Base-by-base conservation (phyloP, 92 coral and sea anemone species). In the Meandrina meandrites region DNA sequence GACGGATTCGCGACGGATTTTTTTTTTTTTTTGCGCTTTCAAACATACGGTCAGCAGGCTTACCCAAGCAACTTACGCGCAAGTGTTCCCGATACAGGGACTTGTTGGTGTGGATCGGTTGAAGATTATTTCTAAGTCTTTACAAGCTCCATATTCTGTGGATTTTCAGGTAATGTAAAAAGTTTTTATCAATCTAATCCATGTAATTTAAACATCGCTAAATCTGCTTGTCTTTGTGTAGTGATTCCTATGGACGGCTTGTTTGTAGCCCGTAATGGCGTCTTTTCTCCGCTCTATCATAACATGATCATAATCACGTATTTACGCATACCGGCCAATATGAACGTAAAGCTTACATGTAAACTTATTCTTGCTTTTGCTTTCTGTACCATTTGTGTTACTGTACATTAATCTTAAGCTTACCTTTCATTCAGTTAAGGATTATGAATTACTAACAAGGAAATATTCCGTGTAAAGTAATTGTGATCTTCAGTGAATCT, bases 11-110 rank as follows among this genome's bases (percentile, higher is more conserved):
- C 45, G 45, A 40, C 45, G 45, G 6, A 40, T 2, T 40, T 40
- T 40, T 40, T 40, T 2, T 2, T 6, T 40, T 2, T 40, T 40
- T 32, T 1, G 75, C 24, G 75, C 45, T 15, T 14, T 77, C 62
- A 50, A 45, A 75, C 48, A 75, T 40, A 0, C 31, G 88, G 88
- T 36, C 88, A 84, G 88, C 81, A 84, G 81, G 60, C 57, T 84
- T 84, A 75, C 81, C 62, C 88, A 84, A 36, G n/a, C 8, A 19
- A 18, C 30, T 16, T 62, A 84, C 12, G 88, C 75, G 58, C 81
- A 60, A 21, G 35, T 48, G 37, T 48, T 30, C 78, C 48, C 75
- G 75, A 12, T 31, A 21, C 36, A 13, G 3, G 31, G 27, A 67
- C n/a, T 64, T 27, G 21, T 51, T n/a, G 60, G 11, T n/a, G n/a